Conservation (phyloP, 2,888 invertebrate genomes). For the Chaetogeoica ovagalla region DNA sequence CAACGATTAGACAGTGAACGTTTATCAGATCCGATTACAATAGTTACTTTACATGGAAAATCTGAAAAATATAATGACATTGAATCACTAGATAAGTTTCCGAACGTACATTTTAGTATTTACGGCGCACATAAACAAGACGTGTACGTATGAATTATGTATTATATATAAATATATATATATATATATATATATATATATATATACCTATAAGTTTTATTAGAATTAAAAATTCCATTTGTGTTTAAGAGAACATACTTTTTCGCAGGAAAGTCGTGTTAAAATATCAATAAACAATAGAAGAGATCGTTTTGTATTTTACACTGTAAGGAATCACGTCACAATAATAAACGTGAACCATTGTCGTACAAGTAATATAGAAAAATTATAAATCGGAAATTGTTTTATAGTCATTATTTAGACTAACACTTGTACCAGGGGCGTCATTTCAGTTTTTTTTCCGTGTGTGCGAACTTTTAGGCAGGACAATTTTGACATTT, state of each 20-base stretch:
- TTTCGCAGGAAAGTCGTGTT: constrained; percentile 43
- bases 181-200: too few species aligned
- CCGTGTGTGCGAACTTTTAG: too few species aligned
- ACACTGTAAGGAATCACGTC: background rate
- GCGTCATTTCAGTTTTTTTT: too few species aligned
- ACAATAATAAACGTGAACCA: background rate
- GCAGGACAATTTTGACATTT: too few species aligned
- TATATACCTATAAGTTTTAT: background rate
- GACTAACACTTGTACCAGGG: too few species aligned
- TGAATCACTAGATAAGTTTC: constrained; percentile 19
- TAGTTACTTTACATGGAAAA: constrained; percentile 41
- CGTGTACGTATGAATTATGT: background rate
- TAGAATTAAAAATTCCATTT: background rate
- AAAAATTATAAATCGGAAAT: background rate
- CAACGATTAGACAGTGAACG: background rate
- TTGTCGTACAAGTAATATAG: background rate
- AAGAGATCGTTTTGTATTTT: background rate
- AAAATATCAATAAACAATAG: constrained; percentile 26
- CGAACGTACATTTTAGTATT: constrained; percentile 46
- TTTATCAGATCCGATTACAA: constrained; percentile 16
- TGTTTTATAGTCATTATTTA: background rate
- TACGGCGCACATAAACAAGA: constrained; percentile 37
- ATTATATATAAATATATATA: too few species aligned
- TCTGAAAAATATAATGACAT: constrained; percentile 18
- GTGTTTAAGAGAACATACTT: background rate